Percentiles rank a stretch among this genome's conserved stretches.
phyloP scores from a whole-genome alignment of 2,888 invertebrate genomes.

The Rhagophthalmus giganteus region DNA sequence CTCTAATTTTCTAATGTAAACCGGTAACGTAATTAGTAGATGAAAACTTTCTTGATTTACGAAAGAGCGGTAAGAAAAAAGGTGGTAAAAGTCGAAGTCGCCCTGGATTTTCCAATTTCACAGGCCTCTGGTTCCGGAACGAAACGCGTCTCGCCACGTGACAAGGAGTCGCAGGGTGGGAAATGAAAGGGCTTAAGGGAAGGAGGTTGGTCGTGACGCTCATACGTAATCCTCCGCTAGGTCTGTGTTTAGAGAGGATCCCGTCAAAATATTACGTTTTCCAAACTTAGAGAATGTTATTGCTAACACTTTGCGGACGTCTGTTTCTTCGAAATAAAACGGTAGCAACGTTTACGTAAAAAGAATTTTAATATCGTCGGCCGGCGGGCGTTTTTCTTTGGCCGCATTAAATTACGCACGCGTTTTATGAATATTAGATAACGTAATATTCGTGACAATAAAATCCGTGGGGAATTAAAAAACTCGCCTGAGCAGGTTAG shows the following conservation, averaged over 20 bases:
- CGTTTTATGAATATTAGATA: constrained; percentile 25
- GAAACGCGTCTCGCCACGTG: constrained; percentile 48
- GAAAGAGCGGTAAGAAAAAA: constrained; percentile 30
- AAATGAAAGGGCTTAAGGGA: constrained; percentile 27
- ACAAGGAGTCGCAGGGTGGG: constrained; percentile 36
- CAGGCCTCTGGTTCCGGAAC: constrained; percentile 53
- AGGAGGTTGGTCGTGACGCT: constrained; percentile 37
- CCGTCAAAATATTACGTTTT: constrained; percentile 46
- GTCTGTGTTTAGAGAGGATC: constrained; percentile 45
- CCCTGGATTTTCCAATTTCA: constrained; percentile 56
- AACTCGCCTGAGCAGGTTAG: constrained; percentile 6
- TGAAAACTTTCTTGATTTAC: constrained; percentile 32
- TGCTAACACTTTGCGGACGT: constrained; percentile 36
- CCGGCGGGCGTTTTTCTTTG: constrained; percentile 1
- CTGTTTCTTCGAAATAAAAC: constrained; percentile 29
- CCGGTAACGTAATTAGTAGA: constrained; percentile 24
- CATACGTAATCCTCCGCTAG: constrained; percentile 42
- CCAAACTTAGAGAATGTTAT: constrained; percentile 38
- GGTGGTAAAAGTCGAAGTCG: constrained; percentile 51
- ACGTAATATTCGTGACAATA: constrained; percentile 29
- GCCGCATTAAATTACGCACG: constrained; percentile 3
- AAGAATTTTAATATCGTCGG: constrained; percentile 21
- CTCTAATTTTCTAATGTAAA: constrained; percentile 19
- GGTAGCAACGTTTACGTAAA: constrained; percentile 15
- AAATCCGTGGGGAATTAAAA: constrained; percentile 23